A percentile compares a stretch with the other conserved stretches of the same genome.
phyloP scores from a whole-genome alignment of 2,113 vertebrate species.

The Poicephalus meyeri region DNA sequence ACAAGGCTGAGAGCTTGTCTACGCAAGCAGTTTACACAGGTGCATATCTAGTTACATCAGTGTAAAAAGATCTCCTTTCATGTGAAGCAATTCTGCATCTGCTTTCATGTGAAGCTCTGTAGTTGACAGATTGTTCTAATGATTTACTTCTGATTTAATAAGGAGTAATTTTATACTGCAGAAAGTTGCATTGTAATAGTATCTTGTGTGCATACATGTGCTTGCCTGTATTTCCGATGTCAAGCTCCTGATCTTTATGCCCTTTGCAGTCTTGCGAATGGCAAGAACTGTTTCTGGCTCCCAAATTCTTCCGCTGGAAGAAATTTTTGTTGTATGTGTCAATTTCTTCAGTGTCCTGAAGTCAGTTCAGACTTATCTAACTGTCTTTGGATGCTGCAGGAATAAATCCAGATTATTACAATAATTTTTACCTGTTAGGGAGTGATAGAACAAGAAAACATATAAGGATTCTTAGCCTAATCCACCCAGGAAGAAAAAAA shows the following conservation, averaged over 20 bases:
- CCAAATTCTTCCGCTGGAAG: neutral
- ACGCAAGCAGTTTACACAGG: conserved; percentile 69
- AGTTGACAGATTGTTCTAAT: conserved; percentile 49
- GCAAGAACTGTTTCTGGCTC: neutral
- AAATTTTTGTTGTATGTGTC: neutral
- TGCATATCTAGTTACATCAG: conserved; percentile 60
- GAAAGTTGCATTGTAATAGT: neutral
- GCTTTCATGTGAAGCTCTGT: conserved; percentile 24
- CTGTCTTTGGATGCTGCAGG: neutral
- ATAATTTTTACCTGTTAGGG: neutral
- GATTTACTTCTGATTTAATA: neutral
- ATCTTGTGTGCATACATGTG: neutral
- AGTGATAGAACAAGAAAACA: neutral
- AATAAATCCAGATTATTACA: neutral
- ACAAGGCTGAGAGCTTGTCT: conserved; percentile 50
- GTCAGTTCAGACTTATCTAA: neutral
- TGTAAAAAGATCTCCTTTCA: conserved; percentile 54
- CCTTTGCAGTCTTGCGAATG: neutral
- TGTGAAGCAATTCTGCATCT: conserved; percentile 46
- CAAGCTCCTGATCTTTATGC: neutral
- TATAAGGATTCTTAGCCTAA: neutral
- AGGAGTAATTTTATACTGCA: neutral
- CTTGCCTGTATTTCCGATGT: neutral
- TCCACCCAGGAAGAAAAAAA: neutral
- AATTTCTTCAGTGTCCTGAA: neutral